Evolutionary conservation across 2,888 invertebrate genomes (phyloP), one percentile per base, ranked within the genome.

Genomic region (Xanthorhoe spadicearia): DNA sequence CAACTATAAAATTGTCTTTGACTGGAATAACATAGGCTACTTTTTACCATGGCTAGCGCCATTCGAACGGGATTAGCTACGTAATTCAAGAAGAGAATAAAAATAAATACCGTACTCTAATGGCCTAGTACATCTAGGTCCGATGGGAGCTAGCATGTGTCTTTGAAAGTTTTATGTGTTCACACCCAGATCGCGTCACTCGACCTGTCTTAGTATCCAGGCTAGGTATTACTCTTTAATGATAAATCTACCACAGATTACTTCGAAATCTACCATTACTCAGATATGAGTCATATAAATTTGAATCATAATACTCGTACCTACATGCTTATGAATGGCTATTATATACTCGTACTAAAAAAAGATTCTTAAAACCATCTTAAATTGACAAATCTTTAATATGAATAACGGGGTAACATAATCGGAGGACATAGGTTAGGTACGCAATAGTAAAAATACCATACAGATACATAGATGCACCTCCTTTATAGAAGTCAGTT

Each of bases 91-190:
- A 38, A 10, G 10, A 9, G 10, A 38, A 10, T 10, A n/a, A 38
- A 43, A 13, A 43, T 43, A 43, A 43, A 43, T 43, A 13, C 3
- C 38, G 38, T 13, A 13, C 38, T 43, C 75, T 76, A 51, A 51
- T 51, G 23, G 28, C 51, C 23, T 23, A 23, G 8, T 19, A 50
- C 23, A 51, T 6, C 19, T 46, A 46, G 43, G 6, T 23, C 46
- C 35, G 19, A 35, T 51, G 49, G 32, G 38, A 58, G 38, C 50
- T 32, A 58, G 28, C 50, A 58, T 15, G 28, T 58, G 49, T 50
- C 50, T 50, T 17, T 58, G 58, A 28, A 58, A 58, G 35, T 19
- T 58, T 58, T 58, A 56, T 56, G 51, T 51, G 51, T 23, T 10
- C 23, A 51, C 51, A 51, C 19, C 19, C 23, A 19, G 13, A 2